phyloP scores from a whole-genome alignment of 2,113 vertebrate species.

The Nycticebus coucang region DNA sequence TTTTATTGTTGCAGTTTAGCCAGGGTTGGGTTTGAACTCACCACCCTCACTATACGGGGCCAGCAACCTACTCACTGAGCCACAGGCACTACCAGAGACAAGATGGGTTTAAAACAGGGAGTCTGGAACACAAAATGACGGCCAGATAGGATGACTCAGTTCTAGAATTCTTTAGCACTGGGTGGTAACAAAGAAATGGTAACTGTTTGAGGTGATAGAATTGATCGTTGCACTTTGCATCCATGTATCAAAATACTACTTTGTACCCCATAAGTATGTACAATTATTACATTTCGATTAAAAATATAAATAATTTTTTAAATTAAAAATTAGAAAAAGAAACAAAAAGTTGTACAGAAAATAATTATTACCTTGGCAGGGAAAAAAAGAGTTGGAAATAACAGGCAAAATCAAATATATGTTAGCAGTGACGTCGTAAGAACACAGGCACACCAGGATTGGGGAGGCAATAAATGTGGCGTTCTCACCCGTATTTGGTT shows the following conservation, averaged over 20 bases:
- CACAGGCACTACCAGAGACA: too few relatives aligned
- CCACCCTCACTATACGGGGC: too few relatives aligned
- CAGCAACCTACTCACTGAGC: too few relatives aligned
- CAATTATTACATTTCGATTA: background rate
- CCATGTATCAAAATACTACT: background rate
- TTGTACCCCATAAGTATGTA: background rate
- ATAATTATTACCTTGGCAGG: background rate
- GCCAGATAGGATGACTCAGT: background rate
- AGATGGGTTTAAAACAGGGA: background rate
- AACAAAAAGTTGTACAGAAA: background rate
- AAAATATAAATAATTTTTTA: background rate
- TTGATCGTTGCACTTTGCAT: background rate
- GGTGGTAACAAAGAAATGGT: background rate
- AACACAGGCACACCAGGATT: rapidly evolving
- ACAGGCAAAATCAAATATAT: background rate
- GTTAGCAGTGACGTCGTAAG: rapidly evolving
- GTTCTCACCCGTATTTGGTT: rapidly evolving
- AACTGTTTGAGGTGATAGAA: background rate
- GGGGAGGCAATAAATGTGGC: too few relatives aligned
- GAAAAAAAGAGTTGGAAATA: background rate
- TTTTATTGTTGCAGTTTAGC: too few relatives aligned
- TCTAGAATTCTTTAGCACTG: background rate
- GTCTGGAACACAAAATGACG: background rate
- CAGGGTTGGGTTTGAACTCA: too few relatives aligned
- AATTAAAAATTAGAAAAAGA: background rate